Percentiles rank a stretch among this genome's conserved stretches.
phyloP scores from a whole-genome alignment of 2,113 vertebrate genomes.

The Heteronetta atricapilla region DNA sequence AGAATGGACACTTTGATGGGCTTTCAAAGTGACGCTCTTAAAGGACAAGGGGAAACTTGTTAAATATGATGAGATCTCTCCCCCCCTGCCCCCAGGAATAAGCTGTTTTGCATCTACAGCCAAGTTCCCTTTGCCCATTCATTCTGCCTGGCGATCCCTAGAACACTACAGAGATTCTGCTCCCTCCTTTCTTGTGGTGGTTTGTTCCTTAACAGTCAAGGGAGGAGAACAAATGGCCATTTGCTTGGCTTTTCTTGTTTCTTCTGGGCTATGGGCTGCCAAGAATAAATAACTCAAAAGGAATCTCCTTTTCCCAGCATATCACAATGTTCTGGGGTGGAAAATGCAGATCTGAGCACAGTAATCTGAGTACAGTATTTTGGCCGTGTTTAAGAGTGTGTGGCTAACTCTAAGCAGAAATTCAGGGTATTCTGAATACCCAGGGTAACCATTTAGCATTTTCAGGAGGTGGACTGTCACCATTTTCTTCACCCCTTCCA shows the following conservation, averaged over 20 bases:
- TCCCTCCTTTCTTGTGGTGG: background rate
- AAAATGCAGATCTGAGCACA: background rate
- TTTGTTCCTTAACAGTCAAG: background rate
- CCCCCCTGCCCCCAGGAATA: background rate
- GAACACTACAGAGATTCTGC: background rate
- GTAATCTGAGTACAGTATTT: background rate
- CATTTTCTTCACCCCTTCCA: fast-evolving
- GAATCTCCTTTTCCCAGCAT: background rate
- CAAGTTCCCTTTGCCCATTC: background rate
- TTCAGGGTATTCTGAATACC: background rate
- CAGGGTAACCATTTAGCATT: background rate
- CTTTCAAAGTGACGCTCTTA: background rate
- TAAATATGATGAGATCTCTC: background rate
- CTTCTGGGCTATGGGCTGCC: background rate
- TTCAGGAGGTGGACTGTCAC: background rate
- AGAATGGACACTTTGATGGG: background rate
- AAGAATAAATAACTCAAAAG: background rate
- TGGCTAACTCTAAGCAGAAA: background rate
- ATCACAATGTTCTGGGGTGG: background rate
- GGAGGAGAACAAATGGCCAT: background rate
- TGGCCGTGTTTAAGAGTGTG: background rate
- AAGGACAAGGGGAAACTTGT: background rate
- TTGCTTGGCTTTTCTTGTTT: background rate
- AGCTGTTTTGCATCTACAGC: background rate
- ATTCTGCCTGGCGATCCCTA: background rate